A percentile compares a stretch with the other conserved stretches of the same genome.
These are phyloP conservation scores for Parambassis ranga DNA, from an alignment of 2,797 vertebrate genomes.

Conservation along the genomic window DNA sequence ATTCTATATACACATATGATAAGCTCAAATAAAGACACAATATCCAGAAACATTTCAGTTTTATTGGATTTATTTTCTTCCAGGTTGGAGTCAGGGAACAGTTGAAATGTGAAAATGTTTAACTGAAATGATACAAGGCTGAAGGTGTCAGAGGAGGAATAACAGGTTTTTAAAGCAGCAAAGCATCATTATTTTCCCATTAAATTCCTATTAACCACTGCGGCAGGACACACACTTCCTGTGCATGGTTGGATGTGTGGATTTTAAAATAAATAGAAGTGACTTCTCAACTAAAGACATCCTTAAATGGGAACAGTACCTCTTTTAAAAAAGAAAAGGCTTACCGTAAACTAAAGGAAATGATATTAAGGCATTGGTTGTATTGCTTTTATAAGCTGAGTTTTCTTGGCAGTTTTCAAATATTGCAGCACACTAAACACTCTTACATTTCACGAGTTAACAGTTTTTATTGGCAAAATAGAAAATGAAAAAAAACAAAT, in stretches of 20 bases:
- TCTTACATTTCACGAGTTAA: slow-evolving; percentile 18
- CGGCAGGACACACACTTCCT: slow-evolving; percentile 25
- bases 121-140: slow-evolving; percentile 48
- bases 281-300: slow-evolving; percentile 3
- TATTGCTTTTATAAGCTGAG: slow-evolving; percentile 35
- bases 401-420: slow-evolving; percentile 39
- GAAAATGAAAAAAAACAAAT: slow-evolving; percentile 1
- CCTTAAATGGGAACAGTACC: slow-evolving; percentile 27
- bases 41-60: neutral
- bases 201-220: slow-evolving; percentile 2
- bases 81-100: neutral
- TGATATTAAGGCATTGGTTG: slow-evolving; percentile 53
- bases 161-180: slow-evolving; percentile 36
- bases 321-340: neutral
- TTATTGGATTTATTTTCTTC: neutral
- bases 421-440: neutral
- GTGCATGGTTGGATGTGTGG: neutral
- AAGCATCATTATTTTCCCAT: slow-evolving; percentile 26
- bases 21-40: slow-evolving; percentile 46
- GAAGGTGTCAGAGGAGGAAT: slow-evolving; percentile 7
- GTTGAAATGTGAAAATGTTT: slow-evolving; percentile 26
- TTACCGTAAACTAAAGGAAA: slow-evolving; percentile 26
- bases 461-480: slow-evolving; percentile 14
- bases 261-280: slow-evolving; percentile 48
- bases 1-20: neutral